Evolutionary conservation across 2,113 vertebrate genomes (phyloP).

Genomic region (Halichoeres trimaculatus): DNA sequence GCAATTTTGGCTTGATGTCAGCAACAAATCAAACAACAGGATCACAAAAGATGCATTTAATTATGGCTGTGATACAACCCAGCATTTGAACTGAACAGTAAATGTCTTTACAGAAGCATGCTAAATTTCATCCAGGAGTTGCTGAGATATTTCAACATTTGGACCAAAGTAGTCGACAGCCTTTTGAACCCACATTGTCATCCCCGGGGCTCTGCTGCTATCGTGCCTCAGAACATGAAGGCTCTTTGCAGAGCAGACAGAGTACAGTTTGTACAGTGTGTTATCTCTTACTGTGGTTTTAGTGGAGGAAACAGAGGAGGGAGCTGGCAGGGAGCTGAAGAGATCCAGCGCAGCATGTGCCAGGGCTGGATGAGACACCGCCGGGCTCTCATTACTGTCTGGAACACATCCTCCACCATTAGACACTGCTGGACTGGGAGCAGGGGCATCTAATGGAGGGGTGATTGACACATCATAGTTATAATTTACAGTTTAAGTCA

Average conservation of each 20-base stretch:
- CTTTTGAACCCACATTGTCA: background rate
- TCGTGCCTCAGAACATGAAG: background rate
- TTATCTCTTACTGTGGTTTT: conserved; percentile 70
- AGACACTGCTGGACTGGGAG: conserved; percentile 73
- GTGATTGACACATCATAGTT: background rate
- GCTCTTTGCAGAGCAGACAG: background rate
- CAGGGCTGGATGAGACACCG: conserved; percentile 74
- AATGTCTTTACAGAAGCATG: too few relatives aligned
- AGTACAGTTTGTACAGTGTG: background rate
- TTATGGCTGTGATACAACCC: too few relatives aligned
- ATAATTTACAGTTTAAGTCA: background rate
- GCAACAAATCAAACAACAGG: too few relatives aligned
- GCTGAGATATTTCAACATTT: background rate
- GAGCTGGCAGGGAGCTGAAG: conserved; percentile 84
- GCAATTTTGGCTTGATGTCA: too few relatives aligned
- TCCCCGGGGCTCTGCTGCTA: background rate
- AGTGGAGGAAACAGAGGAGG: conserved; percentile 66
- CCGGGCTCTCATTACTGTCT: conserved; percentile 64
- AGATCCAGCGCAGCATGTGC: conserved; percentile 90
- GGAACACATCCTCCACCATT: conserved; percentile 85
- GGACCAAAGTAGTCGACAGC: background rate
- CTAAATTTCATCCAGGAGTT: background rate
- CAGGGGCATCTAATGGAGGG: conserved; percentile 64
- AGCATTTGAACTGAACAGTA: too few relatives aligned
- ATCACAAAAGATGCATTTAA: too few relatives aligned